Conservation (phyloP, 2,113 vertebrate genomes). For the Notechis scutatus region DNA sequence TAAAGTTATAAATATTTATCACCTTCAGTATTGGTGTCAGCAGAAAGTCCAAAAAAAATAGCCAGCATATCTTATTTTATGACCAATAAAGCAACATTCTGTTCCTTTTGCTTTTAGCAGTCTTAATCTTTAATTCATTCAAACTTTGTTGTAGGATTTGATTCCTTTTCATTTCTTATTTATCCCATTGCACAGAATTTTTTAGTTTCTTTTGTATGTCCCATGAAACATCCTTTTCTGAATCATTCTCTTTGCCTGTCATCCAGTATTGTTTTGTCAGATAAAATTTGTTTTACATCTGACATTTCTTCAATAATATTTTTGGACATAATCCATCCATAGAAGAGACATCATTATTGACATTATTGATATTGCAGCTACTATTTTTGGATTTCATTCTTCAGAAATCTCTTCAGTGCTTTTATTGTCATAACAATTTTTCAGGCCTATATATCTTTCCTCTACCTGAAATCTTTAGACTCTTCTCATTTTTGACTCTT, state of each 20-base stretch:
- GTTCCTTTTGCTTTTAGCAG: background rate
- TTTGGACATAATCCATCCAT: background rate
- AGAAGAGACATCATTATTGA: background rate
- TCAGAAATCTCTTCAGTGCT: background rate
- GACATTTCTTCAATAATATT: background rate
- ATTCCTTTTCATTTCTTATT: background rate
- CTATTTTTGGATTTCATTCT: background rate
- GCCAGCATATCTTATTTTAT: background rate
- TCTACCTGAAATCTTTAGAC: background rate
- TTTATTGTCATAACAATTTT: background rate
- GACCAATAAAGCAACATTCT: background rate
- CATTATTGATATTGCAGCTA: background rate
- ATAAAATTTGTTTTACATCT: background rate
- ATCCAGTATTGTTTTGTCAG: background rate
- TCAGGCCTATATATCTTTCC: background rate
- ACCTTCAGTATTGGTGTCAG: background rate
- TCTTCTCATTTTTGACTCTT: background rate
- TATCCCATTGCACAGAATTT: background rate
- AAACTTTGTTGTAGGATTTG: background rate
- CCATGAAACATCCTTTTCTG: background rate
- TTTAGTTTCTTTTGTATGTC: background rate
- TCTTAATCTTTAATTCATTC: background rate
- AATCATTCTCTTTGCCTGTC: background rate
- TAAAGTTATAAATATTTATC: background rate
- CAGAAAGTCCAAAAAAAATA: background rate